Evolutionary conservation across 2,113 vertebrate genomes (phyloP).

Genomic region (Leuciscus idus): DNA sequence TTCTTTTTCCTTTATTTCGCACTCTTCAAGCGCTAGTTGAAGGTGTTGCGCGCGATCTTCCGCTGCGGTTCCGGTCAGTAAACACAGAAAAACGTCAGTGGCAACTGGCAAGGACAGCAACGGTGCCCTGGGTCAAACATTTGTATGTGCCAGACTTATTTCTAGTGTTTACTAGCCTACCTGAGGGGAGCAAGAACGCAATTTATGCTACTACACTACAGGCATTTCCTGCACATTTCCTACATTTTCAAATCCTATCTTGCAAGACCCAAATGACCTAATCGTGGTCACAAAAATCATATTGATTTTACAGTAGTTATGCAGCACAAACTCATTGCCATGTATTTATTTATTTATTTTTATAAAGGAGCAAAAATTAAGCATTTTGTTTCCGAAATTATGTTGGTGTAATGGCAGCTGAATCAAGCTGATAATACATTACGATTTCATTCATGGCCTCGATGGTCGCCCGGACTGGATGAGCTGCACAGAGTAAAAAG

Average conservation of each 20-base stretch:
- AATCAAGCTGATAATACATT: no score
- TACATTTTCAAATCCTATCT: not conserved
- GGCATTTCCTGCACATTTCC: not conserved
- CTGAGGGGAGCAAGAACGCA: not conserved
- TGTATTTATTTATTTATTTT: no score
- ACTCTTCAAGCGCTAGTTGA: not conserved
- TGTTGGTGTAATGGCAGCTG: no score
- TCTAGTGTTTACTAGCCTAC: not conserved
- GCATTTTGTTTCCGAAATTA: no score
- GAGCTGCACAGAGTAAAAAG: no score
- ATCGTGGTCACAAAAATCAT: no score
- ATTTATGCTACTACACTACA: not conserved
- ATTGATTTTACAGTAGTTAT: no score
- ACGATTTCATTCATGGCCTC: no score
- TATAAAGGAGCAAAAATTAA: no score
- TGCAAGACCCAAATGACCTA: no score
- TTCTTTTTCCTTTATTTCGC: conserved; percentile 22
- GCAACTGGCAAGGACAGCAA: not conserved
- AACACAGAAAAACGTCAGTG: conserved; percentile 5
- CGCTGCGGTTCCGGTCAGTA: conserved; percentile 58
- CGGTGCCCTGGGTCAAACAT: not conserved
- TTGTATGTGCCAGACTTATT: not conserved
- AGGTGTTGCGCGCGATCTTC: conserved; percentile 55
- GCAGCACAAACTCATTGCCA: no score
- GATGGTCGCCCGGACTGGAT: no score